These are phyloP conservation scores for Cephus rjabovi DNA, from an alignment of 2,888 invertebrate species.

Conservation along the genomic window DNA sequence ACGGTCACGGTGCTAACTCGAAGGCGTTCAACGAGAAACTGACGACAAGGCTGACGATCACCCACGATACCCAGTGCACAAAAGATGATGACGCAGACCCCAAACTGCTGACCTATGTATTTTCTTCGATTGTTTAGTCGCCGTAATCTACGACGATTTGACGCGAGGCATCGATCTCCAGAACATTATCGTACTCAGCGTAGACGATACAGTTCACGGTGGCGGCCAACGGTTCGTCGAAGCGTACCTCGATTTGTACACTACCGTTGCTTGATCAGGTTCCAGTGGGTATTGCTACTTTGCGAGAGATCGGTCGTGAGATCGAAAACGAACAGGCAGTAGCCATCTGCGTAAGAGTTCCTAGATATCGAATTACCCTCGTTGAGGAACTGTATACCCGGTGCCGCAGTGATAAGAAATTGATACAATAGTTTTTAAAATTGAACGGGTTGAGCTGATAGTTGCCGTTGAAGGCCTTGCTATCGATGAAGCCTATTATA, in stretches of 20 bases:
- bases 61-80: too few relatives aligned
- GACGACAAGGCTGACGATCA: too few relatives aligned
- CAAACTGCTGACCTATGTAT: too few relatives aligned
- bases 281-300: conserved; percentile 30
- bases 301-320: conserved; percentile 42
- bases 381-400: conserved; percentile 34
- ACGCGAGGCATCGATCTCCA: conserved; percentile 41
- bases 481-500: too few relatives aligned
- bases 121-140: not conserved
- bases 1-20: not conserved
- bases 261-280: conserved; percentile 32
- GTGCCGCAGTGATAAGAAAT: conserved; percentile 14
- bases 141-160: conserved; percentile 27
- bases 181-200: conserved; percentile 46
- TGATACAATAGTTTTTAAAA: too few relatives aligned
- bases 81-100: too few relatives aligned
- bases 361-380: conserved; percentile 32
- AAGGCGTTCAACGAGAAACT: too few relatives aligned
- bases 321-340: conserved; percentile 42
- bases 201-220: conserved; percentile 41
- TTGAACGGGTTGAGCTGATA: too few relatives aligned
- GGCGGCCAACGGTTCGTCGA: conserved; percentile 28
- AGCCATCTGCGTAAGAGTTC: conserved; percentile 28
- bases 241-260: conserved; percentile 40
- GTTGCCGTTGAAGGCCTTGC: too few relatives aligned